Conservation (phyloP, 2,888 invertebrate species). For the Chrysolina oricalcia region DNA sequence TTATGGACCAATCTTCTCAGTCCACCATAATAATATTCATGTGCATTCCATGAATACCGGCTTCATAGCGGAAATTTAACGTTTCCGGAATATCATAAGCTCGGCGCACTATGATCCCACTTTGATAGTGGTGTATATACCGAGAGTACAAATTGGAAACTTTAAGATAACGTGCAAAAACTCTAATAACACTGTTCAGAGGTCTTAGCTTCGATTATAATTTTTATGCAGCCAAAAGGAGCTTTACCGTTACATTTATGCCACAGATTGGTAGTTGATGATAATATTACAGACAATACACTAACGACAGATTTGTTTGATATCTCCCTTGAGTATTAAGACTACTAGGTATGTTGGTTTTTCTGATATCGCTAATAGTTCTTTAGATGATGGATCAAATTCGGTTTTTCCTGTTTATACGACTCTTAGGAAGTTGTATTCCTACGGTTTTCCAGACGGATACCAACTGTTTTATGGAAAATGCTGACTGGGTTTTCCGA, state of each 20-base stretch:
- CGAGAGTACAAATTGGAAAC: conserved; percentile 2
- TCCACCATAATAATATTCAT: conserved; percentile 40
- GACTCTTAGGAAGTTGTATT: no score
- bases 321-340: no score
- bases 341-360: no score
- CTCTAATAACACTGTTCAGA: not conserved
- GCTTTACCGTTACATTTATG: not conserved
- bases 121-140: not conserved
- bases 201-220: not conserved
- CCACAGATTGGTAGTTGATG: not conserved
- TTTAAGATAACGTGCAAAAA: conserved; percentile 1
- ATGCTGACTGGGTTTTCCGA: no score
- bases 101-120: conserved; percentile 11
- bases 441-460: no score
- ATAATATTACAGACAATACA: not conserved
- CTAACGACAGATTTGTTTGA: no score
- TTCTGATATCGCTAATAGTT: no score
- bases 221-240: not conserved
- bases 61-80: conserved; percentile 23
- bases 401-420: no score
- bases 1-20: conserved; percentile 40
- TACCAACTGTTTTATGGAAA: no score
- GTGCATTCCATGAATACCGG: conserved; percentile 36
- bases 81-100: conserved; percentile 32
- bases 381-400: no score